Percentiles rank a stretch among this genome's conserved stretches.
These are phyloP conservation scores for Habrosyne pyritoides DNA, from an alignment of 2,888 invertebrate genomes.

Conservation along the genomic window DNA sequence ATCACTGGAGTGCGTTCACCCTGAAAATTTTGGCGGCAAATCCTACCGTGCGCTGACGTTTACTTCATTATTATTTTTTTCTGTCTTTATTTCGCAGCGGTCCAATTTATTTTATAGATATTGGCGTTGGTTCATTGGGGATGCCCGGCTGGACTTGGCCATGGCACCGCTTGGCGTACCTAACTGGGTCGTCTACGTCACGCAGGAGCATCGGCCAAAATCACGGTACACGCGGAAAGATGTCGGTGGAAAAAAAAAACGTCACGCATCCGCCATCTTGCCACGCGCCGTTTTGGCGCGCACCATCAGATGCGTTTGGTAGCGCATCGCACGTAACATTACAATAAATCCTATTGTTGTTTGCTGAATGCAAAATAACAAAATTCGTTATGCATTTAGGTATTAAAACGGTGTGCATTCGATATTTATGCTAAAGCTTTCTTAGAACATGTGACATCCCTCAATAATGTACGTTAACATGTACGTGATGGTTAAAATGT, in stretches of 20 bases:
- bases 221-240: constrained; percentile 77
- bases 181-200: constrained; percentile 81
- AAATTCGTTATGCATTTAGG: constrained; percentile 73
- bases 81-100: constrained; percentile 61
- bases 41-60: constrained; percentile 60
- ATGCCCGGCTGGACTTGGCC: constrained; percentile 81
- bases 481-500: constrained; percentile 29
- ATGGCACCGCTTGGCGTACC: constrained; percentile 79
- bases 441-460: constrained; percentile 41
- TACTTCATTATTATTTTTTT: constrained; percentile 78
- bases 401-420: constrained; percentile 65
- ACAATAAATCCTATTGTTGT: constrained; percentile 78
- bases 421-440: constrained; percentile 59
- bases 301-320: constrained; percentile 55
- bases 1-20: constrained; percentile 80
- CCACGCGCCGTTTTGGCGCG: constrained; percentile 64
- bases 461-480: constrained; percentile 35
- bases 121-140: constrained; percentile 82
- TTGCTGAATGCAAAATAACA: constrained; percentile 69
- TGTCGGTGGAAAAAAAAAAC: constrained; percentile 65
- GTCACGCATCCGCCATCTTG: constrained; percentile 62
- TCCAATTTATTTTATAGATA: constrained; percentile 83
- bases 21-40: constrained; percentile 78
- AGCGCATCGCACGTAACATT: constrained; percentile 71
- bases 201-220: constrained; percentile 79